Percentiles rank a stretch among this genome's conserved stretches.
Evolutionary conservation across 2,113 vertebrate genomes (phyloP).

Genomic region (Anoura caudifer): DNA sequence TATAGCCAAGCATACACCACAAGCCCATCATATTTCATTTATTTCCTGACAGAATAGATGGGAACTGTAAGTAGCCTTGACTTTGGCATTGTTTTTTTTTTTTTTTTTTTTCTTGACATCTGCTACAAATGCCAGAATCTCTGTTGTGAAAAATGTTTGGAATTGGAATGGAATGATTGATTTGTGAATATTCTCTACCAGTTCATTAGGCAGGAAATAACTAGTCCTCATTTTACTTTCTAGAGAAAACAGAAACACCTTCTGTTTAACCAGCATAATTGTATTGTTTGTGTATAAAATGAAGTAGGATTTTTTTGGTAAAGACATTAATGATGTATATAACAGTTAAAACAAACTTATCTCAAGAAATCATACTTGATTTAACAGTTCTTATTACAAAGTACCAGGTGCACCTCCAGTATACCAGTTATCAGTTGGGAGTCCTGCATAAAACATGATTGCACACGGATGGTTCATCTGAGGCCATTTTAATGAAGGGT

Average conservation of each 20-base stretch:
- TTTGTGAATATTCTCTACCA: not conserved
- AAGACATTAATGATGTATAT: not conserved
- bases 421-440: not conserved
- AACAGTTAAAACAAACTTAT: not conserved
- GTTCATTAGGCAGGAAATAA: not conserved
- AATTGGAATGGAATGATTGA: not conserved
- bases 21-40: no score
- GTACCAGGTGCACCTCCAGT: not conserved
- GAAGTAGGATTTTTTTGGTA: not conserved
- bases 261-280: not conserved
- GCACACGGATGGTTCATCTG: not conserved
- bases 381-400: not conserved
- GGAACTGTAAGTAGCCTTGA: no score
- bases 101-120: no score
- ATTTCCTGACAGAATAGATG: no score
- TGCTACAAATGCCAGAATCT: no score
- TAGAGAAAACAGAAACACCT: not conserved
- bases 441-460: not conserved
- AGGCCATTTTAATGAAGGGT: not conserved
- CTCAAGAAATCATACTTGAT: not conserved
- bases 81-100: no score
- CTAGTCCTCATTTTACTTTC: not conserved
- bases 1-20: no score
- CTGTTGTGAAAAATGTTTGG: no score
- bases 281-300: not conserved